Base-by-base conservation (phyloP, 2,888 invertebrate species). In the Hypercompe scribonia region DNA sequence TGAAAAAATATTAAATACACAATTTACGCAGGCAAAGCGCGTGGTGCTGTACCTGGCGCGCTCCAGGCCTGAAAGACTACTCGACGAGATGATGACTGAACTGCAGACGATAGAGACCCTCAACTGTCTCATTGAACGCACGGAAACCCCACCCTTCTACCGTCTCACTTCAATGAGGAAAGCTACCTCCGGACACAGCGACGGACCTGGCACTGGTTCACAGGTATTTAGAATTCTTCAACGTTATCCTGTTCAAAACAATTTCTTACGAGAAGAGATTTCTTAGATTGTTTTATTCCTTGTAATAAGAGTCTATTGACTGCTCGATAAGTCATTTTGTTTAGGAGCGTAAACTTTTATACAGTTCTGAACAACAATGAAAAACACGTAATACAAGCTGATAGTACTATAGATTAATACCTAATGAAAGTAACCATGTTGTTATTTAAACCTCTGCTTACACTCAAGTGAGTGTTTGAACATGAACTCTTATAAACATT, bases 141-240 rank as follows among this genome's bases (percentile, higher is more conserved):
- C 99, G 0, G 99, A 99, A 96, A 99, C 99, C 0, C 99, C 99
- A 39, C 99, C 99, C 8, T 99, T 99, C 95, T 99, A 99, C 94
- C 97, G 99, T 61, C 96, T 99, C 86, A 99, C 99, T 3, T 98
- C 98, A 84, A 98, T 98, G 98, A 94, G 98, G 68, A 99, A 99
- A 91, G 98, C 98, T 36, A 98, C 98, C 24, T 98, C 98, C 71
- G 94, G 94, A 0, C 95, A 95, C 85, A 95, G 95, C 84, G 95
- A 95, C 77, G 94, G 94, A 1, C 94, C 95, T 2, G 94, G 94
- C 78, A 90, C 94, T 13, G 94, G 94, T 3, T 95, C 95, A 5
- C 95, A 95, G 93, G 95, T 95, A 36, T 28, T 36, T 58, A 36
- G 18, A 54, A 28, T 3, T 8, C 5, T 63, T 31, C 31, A 61